Evolutionary conservation across 2,113 vertebrate genomes (phyloP), one percentile per base, ranked within the genome.

Genomic region (Notothenia coriiceps): DNA sequence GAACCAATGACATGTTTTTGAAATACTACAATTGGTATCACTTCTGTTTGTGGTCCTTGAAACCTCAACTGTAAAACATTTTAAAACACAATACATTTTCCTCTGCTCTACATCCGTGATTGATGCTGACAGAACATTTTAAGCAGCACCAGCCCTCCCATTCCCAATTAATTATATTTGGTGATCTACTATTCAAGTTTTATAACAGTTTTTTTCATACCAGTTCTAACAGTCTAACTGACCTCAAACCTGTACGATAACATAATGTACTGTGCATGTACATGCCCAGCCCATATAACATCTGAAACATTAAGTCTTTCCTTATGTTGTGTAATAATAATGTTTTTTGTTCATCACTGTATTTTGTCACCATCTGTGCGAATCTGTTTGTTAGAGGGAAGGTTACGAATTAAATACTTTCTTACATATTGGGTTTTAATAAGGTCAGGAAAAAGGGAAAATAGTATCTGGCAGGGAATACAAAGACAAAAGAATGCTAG

Each of bases 361-460:
- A 17, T 44, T 74, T 54, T 20, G 8, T 14, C 17, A n/a, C 51
- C 20, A 18, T 12, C 20, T 47, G 55, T 66, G 54, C 35, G 44
- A 72, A 12, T 49, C 18, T 44, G 46, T 68, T 62, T 50, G 4
- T 46, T 18, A 6, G 60, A 46, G 55, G 12, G 29, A 67, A 61
- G 9, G 22, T 80, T 54, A 67, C 12, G 4, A 25, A 54, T 66
- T 17, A 40, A 55, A 18, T 70, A 63, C 17, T 63, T 69, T 10
- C 33, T 59, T 33, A 46, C 55, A 61, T 67, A 51, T 55, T 68
- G 50, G 56, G 66, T 63, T 64, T 46, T 64, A 49, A 47, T 56
- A 63, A 35, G 57, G 66, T 78, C 50, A 47, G 40, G 13, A 25
- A 1, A 70, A 49, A 70, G 22, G 9, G 5, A 29, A 70, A 47